These are phyloP conservation scores for Heterotis niloticus DNA, from an alignment of 2,113 vertebrate genomes.

Conservation along the genomic window DNA sequence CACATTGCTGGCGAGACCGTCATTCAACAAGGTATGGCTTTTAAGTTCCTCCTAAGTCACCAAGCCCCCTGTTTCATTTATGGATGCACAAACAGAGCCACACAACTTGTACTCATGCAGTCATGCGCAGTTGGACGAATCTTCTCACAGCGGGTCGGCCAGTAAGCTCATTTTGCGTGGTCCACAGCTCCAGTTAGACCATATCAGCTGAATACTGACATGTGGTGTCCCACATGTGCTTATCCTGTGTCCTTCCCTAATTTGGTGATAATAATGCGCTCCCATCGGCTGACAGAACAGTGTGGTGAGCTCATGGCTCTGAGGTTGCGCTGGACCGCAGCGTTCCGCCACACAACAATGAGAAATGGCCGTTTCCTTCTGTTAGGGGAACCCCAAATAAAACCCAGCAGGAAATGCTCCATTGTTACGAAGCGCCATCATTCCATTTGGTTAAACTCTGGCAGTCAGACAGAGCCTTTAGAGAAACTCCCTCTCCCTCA, in stretches of 20 bases:
- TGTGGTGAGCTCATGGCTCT: slow-evolving; percentile 28
- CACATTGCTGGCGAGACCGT: slow-evolving; percentile 95
- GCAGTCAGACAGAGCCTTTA: neutral
- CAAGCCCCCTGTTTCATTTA: neutral
- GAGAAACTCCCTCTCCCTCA: neutral
- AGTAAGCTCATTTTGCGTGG: neutral
- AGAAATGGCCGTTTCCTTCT: slow-evolving; percentile 20
- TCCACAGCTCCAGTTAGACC: neutral
- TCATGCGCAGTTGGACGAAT: neutral
- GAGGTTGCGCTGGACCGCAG: neutral
- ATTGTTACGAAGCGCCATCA: slow-evolving; percentile 10
- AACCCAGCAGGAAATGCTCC: neutral
- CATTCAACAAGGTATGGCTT: slow-evolving; percentile 82
- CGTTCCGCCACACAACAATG: neutral
- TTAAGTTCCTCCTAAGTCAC: neutral
- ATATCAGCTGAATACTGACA: neutral
- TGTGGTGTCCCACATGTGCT: neutral
- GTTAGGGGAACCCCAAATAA: slow-evolving; percentile 15
- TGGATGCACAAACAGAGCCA: neutral
- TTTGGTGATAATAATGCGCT: slow-evolving; percentile 53
- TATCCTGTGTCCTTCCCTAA: slow-evolving; percentile 50
- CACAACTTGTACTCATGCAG: slow-evolving; percentile 23
- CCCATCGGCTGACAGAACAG: slow-evolving; percentile 28
- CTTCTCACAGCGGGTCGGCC: neutral
- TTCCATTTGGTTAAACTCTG: slow-evolving; percentile 9